These are phyloP conservation scores for Teleiodes luculella DNA, from an alignment of 2,888 invertebrate species.

Conservation along the genomic window DNA sequence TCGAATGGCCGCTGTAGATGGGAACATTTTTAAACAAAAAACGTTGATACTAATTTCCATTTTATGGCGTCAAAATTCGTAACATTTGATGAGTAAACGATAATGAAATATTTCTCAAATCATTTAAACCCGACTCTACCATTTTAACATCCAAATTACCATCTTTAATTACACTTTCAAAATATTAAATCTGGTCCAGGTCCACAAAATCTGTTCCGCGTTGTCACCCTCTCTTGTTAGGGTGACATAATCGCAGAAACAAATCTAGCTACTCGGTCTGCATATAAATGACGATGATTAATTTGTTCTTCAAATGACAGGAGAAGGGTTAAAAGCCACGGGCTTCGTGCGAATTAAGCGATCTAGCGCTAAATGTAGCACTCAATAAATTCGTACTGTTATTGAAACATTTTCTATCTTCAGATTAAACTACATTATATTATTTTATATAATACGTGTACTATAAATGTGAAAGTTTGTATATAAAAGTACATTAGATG, in stretches of 20 bases:
- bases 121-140: neutral
- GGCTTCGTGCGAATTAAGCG: constrained; percentile 31
- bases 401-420: too few species aligned
- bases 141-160: constrained; percentile 8
- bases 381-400: neutral
- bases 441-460: too few species aligned
- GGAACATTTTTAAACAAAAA: too few species aligned
- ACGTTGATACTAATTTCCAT: too few species aligned
- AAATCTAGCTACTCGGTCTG: constrained; percentile 75
- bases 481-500: too few species aligned
- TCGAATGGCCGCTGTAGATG: too few species aligned
- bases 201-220: constrained; percentile 59
- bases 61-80: too few species aligned
- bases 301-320: constrained; percentile 77
- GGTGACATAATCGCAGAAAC: constrained; percentile 77
- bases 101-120: neutral
- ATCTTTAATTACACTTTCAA: constrained; percentile 37
- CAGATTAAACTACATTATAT: too few species aligned
- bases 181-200: constrained; percentile 63
- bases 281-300: constrained; percentile 79
- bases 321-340: constrained; percentile 75
- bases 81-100: too few species aligned
- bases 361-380: neutral
- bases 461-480: too few species aligned
- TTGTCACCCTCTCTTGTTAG: constrained; percentile 48